A percentile compares a stretch with the other conserved stretches of the same genome.
Evolutionary conservation across 2,113 vertebrate species (phyloP).

Genomic region (Isichthys henryi): DNA sequence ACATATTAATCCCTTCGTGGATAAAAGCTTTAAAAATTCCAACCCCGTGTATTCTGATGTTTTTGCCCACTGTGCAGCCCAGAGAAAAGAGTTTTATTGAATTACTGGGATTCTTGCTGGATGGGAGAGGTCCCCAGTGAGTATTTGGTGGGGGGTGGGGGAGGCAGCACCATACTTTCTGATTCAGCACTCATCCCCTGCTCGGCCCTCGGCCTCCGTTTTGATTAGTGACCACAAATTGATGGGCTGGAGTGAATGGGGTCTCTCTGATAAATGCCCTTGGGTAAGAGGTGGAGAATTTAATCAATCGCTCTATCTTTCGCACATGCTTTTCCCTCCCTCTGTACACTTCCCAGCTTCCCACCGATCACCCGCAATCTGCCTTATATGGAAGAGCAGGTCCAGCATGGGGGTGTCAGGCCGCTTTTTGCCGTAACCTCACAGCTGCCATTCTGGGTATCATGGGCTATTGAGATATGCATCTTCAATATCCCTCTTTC

Average conservation of each 20-base stretch:
- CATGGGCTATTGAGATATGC: neutral
- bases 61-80: neutral
- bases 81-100: neutral
- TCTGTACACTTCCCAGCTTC: neutral
- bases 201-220: neutral
- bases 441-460: neutral
- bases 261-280: neutral
- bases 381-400: neutral
- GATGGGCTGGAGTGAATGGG: neutral
- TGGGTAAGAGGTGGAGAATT: neutral
- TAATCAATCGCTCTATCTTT: slow-evolving; percentile 8
- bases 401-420: neutral
- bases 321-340: neutral
- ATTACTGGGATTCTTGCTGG: neutral
- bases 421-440: neutral
- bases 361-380: neutral
- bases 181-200: neutral
- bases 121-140: neutral
- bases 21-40: neutral
- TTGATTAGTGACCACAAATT: slow-evolving; percentile 13
- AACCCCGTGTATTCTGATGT: neutral
- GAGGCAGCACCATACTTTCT: neutral
- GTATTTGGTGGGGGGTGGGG: neutral
- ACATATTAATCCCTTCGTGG: neutral
- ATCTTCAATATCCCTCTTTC: neutral